Evolutionary conservation across 2,888 invertebrate species (phyloP), one percentile per base, ranked within the genome.

Genomic region (Poecilobothrus nobilitatus): DNA sequence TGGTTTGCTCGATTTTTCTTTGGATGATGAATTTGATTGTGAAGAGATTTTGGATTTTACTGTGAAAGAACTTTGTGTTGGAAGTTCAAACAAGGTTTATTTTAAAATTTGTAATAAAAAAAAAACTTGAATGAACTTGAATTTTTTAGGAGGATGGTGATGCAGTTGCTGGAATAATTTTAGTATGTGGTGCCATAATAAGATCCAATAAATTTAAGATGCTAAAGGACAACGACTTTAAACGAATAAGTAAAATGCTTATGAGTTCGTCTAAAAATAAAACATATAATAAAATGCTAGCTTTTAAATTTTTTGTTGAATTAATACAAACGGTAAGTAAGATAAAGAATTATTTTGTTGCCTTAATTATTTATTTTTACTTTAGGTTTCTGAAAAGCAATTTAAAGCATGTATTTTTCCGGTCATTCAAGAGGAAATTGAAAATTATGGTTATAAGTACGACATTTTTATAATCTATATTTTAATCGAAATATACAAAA

Each of bases 101-200:
- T 65, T 21, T 1, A 65, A 66, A 22, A 41, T 44, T 61, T 37
- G 7, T 20, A 27, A 44, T 63, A 18, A 41, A 22, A 27, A 65
- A 20, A 21, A n/a, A 67, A 7, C 5, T 27, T 27, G 5, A 27
- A 27, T 27, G 5, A 27, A 27, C 12, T 64, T 63, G 6, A 27
- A 27, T 63, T 1, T 77, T 78, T 73, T 74, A 91, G 91, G 91
- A 91, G 84, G 87, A 88, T 75, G 89, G 88, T 61, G 90, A 91
- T 82, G 85, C 90, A 66, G 85, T 86, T 44, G 85, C 88, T 27
- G 92, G 92, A 0, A 87, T 88, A 76, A 87, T 92, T 71, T 81
- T 92, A 74, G 84, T 87, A 1, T 89, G 88, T 76, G 89, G 90
- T 27, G 88, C 91, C 4, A 76, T 91, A 44, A 84, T 91, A 70